A percentile compares a stretch with the other conserved stretches of the same genome.
These are phyloP conservation scores for Gobionotothen gibberifrons DNA, from an alignment of 2,797 vertebrate genomes.

Conservation along the genomic window DNA sequence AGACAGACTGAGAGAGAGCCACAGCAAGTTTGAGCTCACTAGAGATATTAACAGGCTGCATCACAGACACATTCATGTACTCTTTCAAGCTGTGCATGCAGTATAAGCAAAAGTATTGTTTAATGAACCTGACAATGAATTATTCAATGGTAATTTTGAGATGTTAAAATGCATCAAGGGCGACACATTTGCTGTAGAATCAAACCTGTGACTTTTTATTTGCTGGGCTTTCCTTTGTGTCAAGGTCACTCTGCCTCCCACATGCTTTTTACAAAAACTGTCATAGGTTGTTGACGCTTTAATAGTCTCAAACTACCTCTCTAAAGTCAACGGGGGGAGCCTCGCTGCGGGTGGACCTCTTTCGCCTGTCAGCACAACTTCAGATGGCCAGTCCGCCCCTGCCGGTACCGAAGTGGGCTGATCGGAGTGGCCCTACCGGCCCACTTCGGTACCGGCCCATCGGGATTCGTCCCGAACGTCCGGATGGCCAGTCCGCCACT, in stretches of 20 bases:
- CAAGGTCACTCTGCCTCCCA: constrained; percentile 66
- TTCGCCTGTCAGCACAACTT: too few relatives aligned
- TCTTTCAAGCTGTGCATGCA: constrained; percentile 14
- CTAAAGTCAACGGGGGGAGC: too few relatives aligned
- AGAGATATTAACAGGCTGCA: constrained; percentile 68
- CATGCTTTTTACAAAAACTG: constrained; percentile 26
- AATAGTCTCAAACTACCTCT: not conserved
- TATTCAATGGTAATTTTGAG: constrained; percentile 1
- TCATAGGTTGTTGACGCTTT: not conserved
- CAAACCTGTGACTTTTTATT: constrained; percentile 24
- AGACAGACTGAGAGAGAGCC: constrained; percentile 66
- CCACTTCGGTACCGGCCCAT: too few relatives aligned
- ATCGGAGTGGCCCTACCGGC: too few relatives aligned
- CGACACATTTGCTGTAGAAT: constrained; percentile 18
- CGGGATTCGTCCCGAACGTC: too few relatives aligned
- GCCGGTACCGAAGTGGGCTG: too few relatives aligned
- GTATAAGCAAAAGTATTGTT: constrained; percentile 3
- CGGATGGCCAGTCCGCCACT: too few relatives aligned
- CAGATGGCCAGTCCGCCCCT: too few relatives aligned
- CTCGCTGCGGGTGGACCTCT: too few relatives aligned
- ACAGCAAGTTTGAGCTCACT: constrained; percentile 72
- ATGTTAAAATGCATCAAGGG: not conserved
- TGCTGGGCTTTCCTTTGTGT: constrained; percentile 42
- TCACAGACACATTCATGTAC: constrained; percentile 32
- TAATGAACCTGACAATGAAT: not conserved